These are phyloP conservation scores for Trichonephila inaurata DNA, from an alignment of 1,140 invertebrate genomes.

Conservation along the genomic window DNA sequence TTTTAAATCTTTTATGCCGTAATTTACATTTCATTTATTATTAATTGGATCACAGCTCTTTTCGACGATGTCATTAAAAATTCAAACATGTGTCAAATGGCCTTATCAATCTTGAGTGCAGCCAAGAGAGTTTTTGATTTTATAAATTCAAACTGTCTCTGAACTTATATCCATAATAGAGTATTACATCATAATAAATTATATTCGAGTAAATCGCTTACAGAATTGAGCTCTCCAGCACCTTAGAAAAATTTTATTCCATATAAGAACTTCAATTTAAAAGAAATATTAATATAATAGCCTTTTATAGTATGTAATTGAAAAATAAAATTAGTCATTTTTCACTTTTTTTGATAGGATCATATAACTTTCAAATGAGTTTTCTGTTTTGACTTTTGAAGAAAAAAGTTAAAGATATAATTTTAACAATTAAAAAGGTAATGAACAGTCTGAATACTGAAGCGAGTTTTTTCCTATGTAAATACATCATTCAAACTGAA, in stretches of 20 bases:
- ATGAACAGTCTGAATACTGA: too few species aligned
- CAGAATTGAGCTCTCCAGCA: neutral
- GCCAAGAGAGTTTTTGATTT: neutral
- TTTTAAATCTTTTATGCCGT: neutral
- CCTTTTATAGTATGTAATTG: neutral
- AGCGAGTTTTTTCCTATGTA: too few species aligned
- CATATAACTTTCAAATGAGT: too few species aligned
- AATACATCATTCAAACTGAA: too few species aligned
- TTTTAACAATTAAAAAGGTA: too few species aligned
- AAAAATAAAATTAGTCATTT: neutral
- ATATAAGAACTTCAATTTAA: neutral
- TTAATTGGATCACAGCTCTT: slow-evolving; percentile 31
- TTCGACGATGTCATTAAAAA: slow-evolving; percentile 6
- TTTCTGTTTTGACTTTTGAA: too few species aligned
- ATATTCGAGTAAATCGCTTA: neutral
- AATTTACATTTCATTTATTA: slow-evolving; percentile 39
- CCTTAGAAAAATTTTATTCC: neutral
- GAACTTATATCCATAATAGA: neutral
- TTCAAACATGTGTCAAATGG: slow-evolving; percentile 4
- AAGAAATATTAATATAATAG: neutral
- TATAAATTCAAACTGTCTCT: neutral
- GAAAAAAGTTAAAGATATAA: too few species aligned
- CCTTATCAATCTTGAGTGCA: slow-evolving; percentile 8
- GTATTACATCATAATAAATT: neutral
- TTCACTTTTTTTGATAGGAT: neutral